phyloP scores from a whole-genome alignment of 1,140 invertebrate genomes.

The Druon quercuslanigerum region DNA sequence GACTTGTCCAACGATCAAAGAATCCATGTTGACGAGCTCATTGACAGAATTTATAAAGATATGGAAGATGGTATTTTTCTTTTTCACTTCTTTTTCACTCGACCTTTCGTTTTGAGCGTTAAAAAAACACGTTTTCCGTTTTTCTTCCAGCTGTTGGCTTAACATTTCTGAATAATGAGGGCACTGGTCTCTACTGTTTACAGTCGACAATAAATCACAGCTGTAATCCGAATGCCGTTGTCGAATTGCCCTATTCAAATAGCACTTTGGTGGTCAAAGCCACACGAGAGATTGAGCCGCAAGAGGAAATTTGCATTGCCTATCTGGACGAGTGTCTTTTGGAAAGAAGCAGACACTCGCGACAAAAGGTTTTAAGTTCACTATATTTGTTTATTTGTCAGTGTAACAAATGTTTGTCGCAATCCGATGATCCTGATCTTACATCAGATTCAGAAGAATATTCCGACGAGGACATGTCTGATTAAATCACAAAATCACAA shows the following conservation, averaged over 20 bases:
- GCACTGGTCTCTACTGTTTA: slow-evolving; percentile 89
- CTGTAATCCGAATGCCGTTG: slow-evolving; percentile 91
- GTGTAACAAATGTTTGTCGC: slow-evolving; percentile 86
- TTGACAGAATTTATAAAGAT: slow-evolving; percentile 89
- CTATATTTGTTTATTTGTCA: slow-evolving; percentile 92
- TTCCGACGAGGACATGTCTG: slow-evolving; percentile 55
- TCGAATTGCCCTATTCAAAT: slow-evolving; percentile 90
- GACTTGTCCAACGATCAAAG: slow-evolving; percentile 81
- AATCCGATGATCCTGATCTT: slow-evolving; percentile 86
- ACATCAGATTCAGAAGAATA: slow-evolving; percentile 79
- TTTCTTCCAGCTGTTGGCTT: slow-evolving; percentile 83
- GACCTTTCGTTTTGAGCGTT: background rate
- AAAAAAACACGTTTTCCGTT: too few relatives aligned
- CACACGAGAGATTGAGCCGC: slow-evolving; percentile 83
- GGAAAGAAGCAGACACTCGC: slow-evolving; percentile 87
- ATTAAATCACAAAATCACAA: slow-evolving; percentile 41
- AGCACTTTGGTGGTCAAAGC: slow-evolving; percentile 87
- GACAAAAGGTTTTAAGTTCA: slow-evolving; percentile 87
- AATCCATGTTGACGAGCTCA: slow-evolving; percentile 82
- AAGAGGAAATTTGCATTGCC: slow-evolving; percentile 93
- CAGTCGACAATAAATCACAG: slow-evolving; percentile 96
- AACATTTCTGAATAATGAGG: slow-evolving; percentile 94
- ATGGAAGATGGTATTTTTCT: slow-evolving; percentile 84
- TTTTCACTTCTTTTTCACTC: background rate
- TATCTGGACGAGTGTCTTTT: slow-evolving; percentile 92